Evolutionary conservation across 2,113 vertebrate species (phyloP).

Genomic region (Syrrhaptes paradoxus): DNA sequence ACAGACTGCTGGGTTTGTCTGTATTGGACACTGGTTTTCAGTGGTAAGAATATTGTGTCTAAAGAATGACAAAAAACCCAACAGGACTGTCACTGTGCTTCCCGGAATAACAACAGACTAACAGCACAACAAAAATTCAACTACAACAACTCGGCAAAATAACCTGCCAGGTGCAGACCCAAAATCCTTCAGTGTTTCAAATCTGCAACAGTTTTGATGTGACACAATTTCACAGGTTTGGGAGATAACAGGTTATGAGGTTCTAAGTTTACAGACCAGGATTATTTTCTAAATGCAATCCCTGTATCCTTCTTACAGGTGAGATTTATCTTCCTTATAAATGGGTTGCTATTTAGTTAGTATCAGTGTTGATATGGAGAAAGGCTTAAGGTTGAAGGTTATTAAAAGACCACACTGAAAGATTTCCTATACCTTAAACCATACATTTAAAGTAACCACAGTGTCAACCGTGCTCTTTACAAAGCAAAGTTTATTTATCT

Average conservation of each 20-base stretch:
- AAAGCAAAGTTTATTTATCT: not conserved
- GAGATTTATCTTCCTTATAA: not conserved
- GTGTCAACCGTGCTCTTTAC: not conserved
- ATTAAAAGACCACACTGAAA: not conserved
- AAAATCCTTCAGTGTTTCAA: not conserved
- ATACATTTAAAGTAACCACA: not conserved
- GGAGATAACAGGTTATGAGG: not conserved
- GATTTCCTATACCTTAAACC: not conserved
- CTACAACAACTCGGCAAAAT: not conserved
- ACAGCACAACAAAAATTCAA: not conserved
- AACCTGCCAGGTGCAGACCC: not conserved
- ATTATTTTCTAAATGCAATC: not conserved
- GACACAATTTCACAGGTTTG: accelerated
- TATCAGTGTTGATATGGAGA: not conserved
- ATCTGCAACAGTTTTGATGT: not conserved
- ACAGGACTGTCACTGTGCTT: not conserved
- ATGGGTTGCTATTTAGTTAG: not conserved
- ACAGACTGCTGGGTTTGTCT: not conserved
- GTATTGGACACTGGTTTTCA: not conserved
- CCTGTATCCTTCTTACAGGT: not conserved
- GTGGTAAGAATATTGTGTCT: not conserved
- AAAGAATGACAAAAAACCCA: not conserved
- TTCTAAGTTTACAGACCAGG: not conserved
- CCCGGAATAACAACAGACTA: not conserved
- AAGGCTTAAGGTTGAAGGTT: not conserved